Evolutionary conservation across 2,797 vertebrate genomes (phyloP), one percentile per base, ranked within the genome.

Genomic region (Garrulus glandarius): DNA sequence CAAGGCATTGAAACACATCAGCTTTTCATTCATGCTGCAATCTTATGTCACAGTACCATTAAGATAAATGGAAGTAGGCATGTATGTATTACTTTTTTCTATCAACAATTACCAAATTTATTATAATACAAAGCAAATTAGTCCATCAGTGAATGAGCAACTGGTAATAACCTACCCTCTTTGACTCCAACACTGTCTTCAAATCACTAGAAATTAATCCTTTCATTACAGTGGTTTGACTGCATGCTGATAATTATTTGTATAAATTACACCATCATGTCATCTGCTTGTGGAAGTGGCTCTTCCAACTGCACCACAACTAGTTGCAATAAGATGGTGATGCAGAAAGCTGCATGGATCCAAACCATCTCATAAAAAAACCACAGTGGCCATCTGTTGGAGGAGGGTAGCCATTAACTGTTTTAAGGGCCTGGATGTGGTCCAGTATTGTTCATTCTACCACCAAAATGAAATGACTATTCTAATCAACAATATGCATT

Each of bases 1-100:
- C 94, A 96, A 95, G 83, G 93, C 96, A 98, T 93, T 90, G 94
- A 97, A 98, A 96, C 90, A 93, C 84, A 95, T 88, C 84, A 89
- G 96, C 95, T 95, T 97, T 98, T 97, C 97, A 97, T 95, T 97
- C 97, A 97, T 60, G 37, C 89, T 93, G 95, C 97, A 96, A 70
- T 94, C 65, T 94, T 95, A 95, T 95, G 95, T 96, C 92, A 72
- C 95, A 96, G 84, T 97, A 93, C 96, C 96, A 98, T 98, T 96
- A 98, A 96, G 96, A 98, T 94, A 96, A 98, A 98, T 92, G 79
- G 96, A 97, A 97, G 90, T 63, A 97, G 90, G 84, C 76, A 94
- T 57, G 39, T 86, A 47, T 55, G 46, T 72, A 87, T 53, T 93
- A 96, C 94, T 95, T 96, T 95, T 97, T 96, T 93, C 95, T 94